phyloP scores from a whole-genome alignment of 2,797 vertebrate genomes.

The Urosaurus nigricauda region DNA sequence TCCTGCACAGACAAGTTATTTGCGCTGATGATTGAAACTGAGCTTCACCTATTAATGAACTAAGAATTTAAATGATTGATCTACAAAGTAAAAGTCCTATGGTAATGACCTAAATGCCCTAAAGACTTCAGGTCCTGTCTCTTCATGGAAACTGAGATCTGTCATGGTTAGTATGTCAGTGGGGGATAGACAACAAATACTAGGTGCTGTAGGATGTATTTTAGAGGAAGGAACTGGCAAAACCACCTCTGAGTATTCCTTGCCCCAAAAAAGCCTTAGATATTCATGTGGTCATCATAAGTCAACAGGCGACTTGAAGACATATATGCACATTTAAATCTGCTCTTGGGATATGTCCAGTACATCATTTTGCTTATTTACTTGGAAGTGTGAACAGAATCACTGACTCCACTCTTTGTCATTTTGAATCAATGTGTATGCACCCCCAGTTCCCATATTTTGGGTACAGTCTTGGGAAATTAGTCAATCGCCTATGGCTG shows the following conservation, averaged over 20 bases:
- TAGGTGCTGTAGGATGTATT: no score
- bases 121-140: no score
- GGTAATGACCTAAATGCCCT: no score
- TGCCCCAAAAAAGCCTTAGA: no score
- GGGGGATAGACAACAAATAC: no score
- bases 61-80: not conserved
- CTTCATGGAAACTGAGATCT: no score
- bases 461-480: not conserved
- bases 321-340: not conserved
- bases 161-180: no score
- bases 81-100: not conserved
- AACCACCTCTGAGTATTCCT: no score
- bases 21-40: not conserved
- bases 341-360: not conserved
- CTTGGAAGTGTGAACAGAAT: not conserved
- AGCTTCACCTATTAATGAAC: not conserved
- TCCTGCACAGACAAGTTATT: not conserved
- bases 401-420: not conserved
- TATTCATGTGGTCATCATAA: no score
- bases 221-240: no score
- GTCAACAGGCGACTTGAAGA: no score
- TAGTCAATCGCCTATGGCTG: constrained; percentile 21
- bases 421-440: not conserved
- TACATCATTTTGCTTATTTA: not conserved
- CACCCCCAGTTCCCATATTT: not conserved